These are phyloP conservation scores for Cairina moschata DNA, from an alignment of 2,113 vertebrate genomes.

Conservation along the genomic window DNA sequence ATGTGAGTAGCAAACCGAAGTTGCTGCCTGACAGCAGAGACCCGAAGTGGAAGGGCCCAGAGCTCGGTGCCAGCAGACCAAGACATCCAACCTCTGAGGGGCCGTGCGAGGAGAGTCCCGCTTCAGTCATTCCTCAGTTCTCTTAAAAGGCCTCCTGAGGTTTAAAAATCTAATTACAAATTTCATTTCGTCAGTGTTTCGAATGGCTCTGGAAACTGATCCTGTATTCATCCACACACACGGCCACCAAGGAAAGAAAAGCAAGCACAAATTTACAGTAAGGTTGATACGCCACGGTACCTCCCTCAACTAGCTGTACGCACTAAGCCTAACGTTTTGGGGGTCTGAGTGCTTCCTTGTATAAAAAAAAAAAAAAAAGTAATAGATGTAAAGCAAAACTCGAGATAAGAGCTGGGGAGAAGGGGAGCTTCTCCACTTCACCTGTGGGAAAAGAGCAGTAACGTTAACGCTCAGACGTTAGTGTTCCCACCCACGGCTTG, in stretches of 20 bases:
- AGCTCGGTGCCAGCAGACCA: neutral
- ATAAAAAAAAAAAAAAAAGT: conserved; percentile 14
- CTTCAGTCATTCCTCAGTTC: neutral
- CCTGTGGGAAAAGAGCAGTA: neutral
- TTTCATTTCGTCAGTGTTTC: neutral
- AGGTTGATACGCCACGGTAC: accelerated
- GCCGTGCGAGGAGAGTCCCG: neutral
- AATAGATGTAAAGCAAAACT: neutral
- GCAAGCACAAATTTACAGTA: neutral
- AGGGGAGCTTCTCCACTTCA: neutral
- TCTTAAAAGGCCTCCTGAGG: conserved; percentile 3
- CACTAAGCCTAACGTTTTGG: neutral
- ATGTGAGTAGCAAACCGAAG: neutral
- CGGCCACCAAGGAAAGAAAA: neutral
- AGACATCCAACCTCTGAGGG: neutral
- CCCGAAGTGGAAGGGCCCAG: neutral
- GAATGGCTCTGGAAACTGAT: neutral
- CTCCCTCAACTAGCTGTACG: neutral
- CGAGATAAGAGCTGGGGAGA: neutral
- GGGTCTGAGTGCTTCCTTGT: neutral
- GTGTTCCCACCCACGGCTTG: neutral
- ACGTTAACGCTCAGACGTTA: neutral
- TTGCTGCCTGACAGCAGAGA: conserved; percentile 41
- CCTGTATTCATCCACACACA: neutral
- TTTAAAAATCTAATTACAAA: neutral